Base-by-base conservation (phyloP, 2,888 invertebrate species). In the Zhuqinia jingwanae region DNA sequence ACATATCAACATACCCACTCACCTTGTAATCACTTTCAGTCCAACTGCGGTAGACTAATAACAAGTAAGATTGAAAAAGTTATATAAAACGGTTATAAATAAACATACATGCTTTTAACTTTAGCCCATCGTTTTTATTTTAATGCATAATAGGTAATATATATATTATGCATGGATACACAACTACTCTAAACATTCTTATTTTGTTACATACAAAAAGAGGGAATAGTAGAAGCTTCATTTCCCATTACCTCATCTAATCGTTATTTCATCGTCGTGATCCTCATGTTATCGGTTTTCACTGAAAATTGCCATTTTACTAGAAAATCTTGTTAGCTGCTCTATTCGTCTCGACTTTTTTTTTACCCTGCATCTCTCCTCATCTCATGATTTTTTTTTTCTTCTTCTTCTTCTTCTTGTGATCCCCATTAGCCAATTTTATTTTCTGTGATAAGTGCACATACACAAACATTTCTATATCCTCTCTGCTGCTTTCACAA, bases 341-440 rank as follows among this genome's bases (percentile, higher is more conserved):
- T 50, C 13, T 50, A 11, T 13, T 15, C n/a, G n/a, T 53, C 50
- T 70, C 20, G 25, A 25, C 1, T 13, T 30, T 15, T 36, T n/a
- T 20, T 13, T 2, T 30, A 15, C 15, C 53, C 8, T 63, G 79
- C 56, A 75, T 2, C 50, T 50, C 13, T 50, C 5, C n/a, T 15
- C n/a, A 13, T 53, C 50, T 70, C 20, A 2, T n/a, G 60, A 1
- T 13, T 30, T 15, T 36, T n/a, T 20, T 13, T 2, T 30, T 6
- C 15, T 27, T 15, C 36, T 10, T 36, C 30, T 27, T 47, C 50
- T 53, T 30, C 47, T 47, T 36, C 60, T 22, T 77, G 58, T 85
- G 87, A 87, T 87, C 85, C 84, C 87, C 87, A 87, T 87, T 87
- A 87, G 87, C 77, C 87, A 76, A 87, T 80, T 87, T 85, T 77